Evolutionary conservation across 2,888 invertebrate genomes (phyloP).

Genomic region (Amiota communis): DNA sequence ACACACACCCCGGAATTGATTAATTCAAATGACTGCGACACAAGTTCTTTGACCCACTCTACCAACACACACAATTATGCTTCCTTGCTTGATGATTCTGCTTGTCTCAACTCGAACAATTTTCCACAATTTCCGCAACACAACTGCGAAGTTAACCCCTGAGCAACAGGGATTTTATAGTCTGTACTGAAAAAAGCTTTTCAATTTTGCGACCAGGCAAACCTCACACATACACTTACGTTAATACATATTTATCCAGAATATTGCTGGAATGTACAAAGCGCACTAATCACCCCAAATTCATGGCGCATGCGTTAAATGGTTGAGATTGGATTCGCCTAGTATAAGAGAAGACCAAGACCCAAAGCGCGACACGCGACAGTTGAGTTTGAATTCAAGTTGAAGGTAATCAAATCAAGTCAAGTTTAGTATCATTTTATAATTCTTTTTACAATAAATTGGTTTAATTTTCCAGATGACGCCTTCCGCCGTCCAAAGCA

Average conservation of each 20-base stretch:
- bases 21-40: conserved; percentile 37
- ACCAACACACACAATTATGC: neutral
- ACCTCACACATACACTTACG: neutral
- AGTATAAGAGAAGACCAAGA: conserved; percentile 2
- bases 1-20: no score
- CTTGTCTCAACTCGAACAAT: neutral
- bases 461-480: conserved; percentile 2
- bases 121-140: conserved; percentile 5
- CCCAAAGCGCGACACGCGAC: neutral
- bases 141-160: neutral
- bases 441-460: neutral
- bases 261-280: neutral
- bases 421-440: neutral
- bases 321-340: no score
- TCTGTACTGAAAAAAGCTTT: conserved; percentile 9
- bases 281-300: neutral
- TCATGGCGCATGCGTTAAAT: neutral
- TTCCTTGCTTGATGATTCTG: neutral
- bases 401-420: neutral
- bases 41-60: conserved; percentile 53
- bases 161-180: neutral
- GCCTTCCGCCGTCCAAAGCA: neutral
- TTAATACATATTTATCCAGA: neutral
- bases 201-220: neutral
- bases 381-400: conserved; percentile 16